phyloP scores from a whole-genome alignment of 1,140 invertebrate genomes.

The Mycetomoellerius zeteki region DNA sequence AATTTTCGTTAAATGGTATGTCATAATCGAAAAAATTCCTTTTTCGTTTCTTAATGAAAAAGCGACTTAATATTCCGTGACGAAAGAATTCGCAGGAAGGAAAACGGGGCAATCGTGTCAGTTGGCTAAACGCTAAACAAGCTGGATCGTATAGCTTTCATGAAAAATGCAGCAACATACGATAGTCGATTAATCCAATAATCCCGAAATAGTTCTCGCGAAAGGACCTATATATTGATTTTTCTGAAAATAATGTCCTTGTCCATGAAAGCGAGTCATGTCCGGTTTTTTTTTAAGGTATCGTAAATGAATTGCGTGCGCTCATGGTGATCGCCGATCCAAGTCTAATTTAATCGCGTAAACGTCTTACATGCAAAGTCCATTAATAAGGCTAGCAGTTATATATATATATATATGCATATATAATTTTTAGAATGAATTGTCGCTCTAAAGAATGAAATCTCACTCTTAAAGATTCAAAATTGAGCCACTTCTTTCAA shows the following conservation, averaged over 20 bases:
- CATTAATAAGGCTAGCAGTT: slow-evolving; percentile 32
- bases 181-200: slow-evolving; percentile 1
- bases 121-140: slow-evolving; percentile 20
- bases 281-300: neutral
- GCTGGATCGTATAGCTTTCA: neutral
- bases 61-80: slow-evolving; percentile 1
- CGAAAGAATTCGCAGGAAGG: neutral
- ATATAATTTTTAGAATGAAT: no score
- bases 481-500: no score
- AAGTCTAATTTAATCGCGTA: slow-evolving; percentile 7
- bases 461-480: no score
- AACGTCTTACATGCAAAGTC: slow-evolving; percentile 42
- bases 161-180: neutral
- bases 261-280: neutral
- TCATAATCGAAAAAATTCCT: neutral
- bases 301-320: no score
- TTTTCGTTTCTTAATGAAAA: neutral
- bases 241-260: neutral
- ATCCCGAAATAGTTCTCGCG: slow-evolving; percentile 18
- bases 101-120: slow-evolving; percentile 4
- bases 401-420: neutral
- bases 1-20: neutral
- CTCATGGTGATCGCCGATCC: neutral
- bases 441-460: no score
- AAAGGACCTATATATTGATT: slow-evolving; percentile 26